Evolutionary conservation across 2,113 vertebrate genomes (phyloP), one percentile per base, ranked within the genome.

Genomic region (Antidorcas marsupialis): DNA sequence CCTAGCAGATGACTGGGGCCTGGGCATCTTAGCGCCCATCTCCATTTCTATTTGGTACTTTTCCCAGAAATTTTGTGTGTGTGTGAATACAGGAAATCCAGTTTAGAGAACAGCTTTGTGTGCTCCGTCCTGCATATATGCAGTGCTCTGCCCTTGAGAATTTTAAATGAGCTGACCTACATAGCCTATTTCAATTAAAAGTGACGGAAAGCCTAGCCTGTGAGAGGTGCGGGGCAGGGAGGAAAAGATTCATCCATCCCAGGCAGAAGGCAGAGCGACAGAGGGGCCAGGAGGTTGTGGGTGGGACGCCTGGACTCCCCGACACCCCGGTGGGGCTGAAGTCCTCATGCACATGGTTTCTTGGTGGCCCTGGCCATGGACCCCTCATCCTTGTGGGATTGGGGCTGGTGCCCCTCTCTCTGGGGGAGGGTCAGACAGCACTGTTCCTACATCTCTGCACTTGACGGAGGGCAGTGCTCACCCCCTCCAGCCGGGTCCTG

Each of bases 181-280:
- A 89, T 98, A 89, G 82, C 97, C 94, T 92, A 74, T 96, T 97
- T 79, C 91, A 98, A 93, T 96, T 96, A 97, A 94, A 98, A 98
- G 55, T 88, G 91, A 95, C 57, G n/a, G 57, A 50, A 36, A 14
- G n/a, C 27, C 7, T 57, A 43, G 52, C 0, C 27, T 43, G 45
- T 7, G 81, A 89, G 89, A 60, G 52, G 52, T 27, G 14, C 16
- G 60, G 53, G 43, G 45, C 14, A 21, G 52, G 28, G n/a, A 52
- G 47, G 39, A 47, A 16, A 74, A 50, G 5, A 33, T 85, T 94
- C 71, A 64, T 85, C 94, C 71, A 64, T 97, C 43, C 64, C 30
- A 53, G 62, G 76, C 82, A 74, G 62, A 23, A 89, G 74, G 93
- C 78, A 81, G 71, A 59, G 83, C 11, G 64, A 62, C 47, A 30